A percentile compares a stretch with the other conserved stretches of the same genome.
Conservation (phyloP, 2,888 invertebrate genomes). For the Lasiommata megera region DNA sequence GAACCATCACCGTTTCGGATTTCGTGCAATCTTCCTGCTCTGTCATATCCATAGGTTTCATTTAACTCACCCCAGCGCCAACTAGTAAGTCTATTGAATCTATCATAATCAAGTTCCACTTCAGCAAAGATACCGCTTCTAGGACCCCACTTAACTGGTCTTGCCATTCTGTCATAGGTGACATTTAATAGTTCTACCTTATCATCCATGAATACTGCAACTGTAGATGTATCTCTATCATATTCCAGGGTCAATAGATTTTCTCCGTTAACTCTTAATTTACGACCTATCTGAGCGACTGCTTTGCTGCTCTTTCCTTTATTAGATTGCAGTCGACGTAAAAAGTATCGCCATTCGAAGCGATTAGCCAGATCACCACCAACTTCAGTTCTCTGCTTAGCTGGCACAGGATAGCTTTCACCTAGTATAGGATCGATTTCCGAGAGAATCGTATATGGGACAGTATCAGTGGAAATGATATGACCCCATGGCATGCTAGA, state of each 20-base stretch:
- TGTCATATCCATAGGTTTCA: constrained; percentile 94
- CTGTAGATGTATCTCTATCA: constrained; percentile 91
- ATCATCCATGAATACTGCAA: constrained; percentile 93
- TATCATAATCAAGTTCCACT: constrained; percentile 95
- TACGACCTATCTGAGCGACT: constrained; percentile 92
- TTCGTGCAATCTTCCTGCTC: constrained; percentile 93
- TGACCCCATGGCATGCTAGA: constrained; percentile 93
- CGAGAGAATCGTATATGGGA: constrained; percentile 94
- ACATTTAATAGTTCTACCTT: constrained; percentile 92
- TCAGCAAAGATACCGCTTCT: constrained; percentile 92
- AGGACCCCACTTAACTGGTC: constrained; percentile 93
- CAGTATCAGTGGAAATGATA: constrained; percentile 92
- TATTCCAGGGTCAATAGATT: constrained; percentile 95
- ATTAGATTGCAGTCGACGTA: constrained; percentile 86
- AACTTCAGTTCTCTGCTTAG: constrained; percentile 93
- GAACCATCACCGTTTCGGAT: constrained; percentile 95
- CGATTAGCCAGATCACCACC: constrained; percentile 95
- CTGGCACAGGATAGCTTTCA: constrained; percentile 95
- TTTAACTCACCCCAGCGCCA: constrained; percentile 97
- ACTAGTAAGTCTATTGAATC: constrained; percentile 92
- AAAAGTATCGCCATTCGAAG: constrained; percentile 97
- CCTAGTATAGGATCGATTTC: constrained; percentile 93
- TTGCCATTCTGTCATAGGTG: constrained; percentile 91
- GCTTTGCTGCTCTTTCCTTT: constrained; percentile 84
- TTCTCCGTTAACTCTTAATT: constrained; percentile 94